Base-by-base conservation (phyloP, 2,113 vertebrate species). In the Cricetomys ansorgei region DNA sequence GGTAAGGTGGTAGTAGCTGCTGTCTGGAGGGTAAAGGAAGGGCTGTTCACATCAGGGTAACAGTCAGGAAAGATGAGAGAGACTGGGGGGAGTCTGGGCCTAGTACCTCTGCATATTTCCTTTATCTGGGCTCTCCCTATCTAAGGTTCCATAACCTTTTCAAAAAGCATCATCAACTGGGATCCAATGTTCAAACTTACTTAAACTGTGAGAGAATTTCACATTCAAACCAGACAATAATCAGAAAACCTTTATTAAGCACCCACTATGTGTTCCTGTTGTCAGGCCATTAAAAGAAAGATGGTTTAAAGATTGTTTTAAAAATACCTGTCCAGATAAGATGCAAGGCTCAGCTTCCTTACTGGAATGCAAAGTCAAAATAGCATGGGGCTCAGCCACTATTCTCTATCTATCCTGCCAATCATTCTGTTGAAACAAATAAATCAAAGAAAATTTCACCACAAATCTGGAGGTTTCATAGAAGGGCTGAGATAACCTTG, bases 341-440 rank as follows among this genome's bases (percentile, higher is more conserved):
- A 8, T 70, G 27, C 50, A 79, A 43, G 76, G 43, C 17, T 95
- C 45, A 29, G 67, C 15, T 69, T 48, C 5, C 1, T 73, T 55
- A 37, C 65, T 91, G 57, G 31, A 13, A 65, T 19, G 11, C 7
- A 37, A 25, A 72, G 17, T 0, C 75, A 34, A 23, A 90, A 8
- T 19, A 73, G 43, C 9, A 21, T 5, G 7, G 7, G 13, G 37
- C 64, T 77, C 31, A 92, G 29, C 3, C 17, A 76, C 9, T 13
- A 48, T 5, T 34, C 29, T 65, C 29, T 73, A 45, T 0, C 19
- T n/a, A 29, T 29, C 40, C 95, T 29, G 12, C 0, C n/a, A 3
- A 9, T 93, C 55, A 86, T 94, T 80, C 70, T 89, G 15, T n/a
- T 62, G 79, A 84, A 94, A 95, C 2, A 45, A 79, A 76, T 16